These are phyloP conservation scores for Colostygia pectinataria DNA, from an alignment of 2,888 invertebrate genomes.

Conservation along the genomic window DNA sequence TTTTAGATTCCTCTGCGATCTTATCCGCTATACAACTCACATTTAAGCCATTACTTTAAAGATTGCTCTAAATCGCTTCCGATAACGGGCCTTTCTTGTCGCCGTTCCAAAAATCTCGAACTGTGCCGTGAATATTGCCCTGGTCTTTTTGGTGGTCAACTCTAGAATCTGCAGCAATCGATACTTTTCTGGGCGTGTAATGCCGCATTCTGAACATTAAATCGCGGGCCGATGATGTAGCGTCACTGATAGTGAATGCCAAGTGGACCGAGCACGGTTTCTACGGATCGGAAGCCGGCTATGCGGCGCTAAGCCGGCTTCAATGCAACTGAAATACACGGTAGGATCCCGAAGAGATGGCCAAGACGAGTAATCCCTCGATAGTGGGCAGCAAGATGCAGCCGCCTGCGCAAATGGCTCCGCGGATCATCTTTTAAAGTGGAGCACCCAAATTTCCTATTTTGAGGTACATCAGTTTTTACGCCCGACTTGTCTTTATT, in stretches of 20 bases:
- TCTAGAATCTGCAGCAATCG: conserved; percentile 32
- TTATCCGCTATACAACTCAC: conserved; percentile 10
- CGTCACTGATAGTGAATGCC: conserved; percentile 27
- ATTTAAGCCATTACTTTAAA: conserved; percentile 15
- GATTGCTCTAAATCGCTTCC: conserved; percentile 18
- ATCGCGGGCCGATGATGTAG: conserved; percentile 21
- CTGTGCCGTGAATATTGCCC: conserved; percentile 5
- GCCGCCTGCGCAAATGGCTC: conserved; percentile 2
- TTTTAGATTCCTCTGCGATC: not conserved
- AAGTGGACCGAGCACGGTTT: conserved; percentile 17
- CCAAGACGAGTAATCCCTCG: conserved; percentile 7
- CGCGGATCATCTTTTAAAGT: not conserved
- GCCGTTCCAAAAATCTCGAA: conserved; percentile 20
- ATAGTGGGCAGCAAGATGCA: conserved; percentile 10
- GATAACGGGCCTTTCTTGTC: conserved; percentile 17
- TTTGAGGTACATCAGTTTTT: conserved; percentile 6
- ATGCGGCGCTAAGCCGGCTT: conserved; percentile 15
- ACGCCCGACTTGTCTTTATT: not conserved
- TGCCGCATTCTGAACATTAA: conserved; percentile 35
- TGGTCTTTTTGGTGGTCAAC: conserved; percentile 19
- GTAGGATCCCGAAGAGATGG: conserved; percentile 2
- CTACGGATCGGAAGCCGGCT: conserved; percentile 5
- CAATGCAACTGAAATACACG: conserved; percentile 12
- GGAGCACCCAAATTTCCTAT: conserved; percentile 11
- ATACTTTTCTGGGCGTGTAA: conserved; percentile 28